Conservation (phyloP, 2,797 vertebrate species). For the Fistularia tabacaria region DNA sequence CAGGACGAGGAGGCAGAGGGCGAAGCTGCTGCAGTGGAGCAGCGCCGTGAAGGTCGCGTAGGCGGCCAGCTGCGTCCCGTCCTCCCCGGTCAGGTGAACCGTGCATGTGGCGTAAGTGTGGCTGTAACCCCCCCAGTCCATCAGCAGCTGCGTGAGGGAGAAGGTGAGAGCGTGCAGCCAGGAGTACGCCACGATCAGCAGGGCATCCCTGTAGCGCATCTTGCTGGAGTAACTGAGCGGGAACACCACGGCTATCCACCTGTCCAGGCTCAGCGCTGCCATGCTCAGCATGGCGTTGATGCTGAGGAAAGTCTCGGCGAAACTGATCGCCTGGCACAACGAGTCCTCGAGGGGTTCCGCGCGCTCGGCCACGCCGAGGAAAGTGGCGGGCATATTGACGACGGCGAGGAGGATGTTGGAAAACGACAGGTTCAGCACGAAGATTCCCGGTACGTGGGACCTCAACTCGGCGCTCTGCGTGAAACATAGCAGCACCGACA, state of each 20-base stretch:
- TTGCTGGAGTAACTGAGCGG: constrained; percentile 78
- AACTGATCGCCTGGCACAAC: constrained; percentile 68
- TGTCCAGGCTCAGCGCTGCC: constrained; percentile 80
- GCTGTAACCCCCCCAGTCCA: constrained; percentile 78
- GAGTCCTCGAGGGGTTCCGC: constrained; percentile 64
- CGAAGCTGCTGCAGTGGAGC: constrained; percentile 75
- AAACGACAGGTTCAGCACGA: constrained; percentile 76
- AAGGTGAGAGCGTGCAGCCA: constrained; percentile 78
- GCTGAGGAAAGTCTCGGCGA: constrained; percentile 78
- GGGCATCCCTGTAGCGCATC: constrained; percentile 76
- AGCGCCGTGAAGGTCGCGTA: constrained; percentile 75
- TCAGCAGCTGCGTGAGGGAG: constrained; percentile 66
- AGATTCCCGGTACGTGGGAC: constrained; percentile 76
- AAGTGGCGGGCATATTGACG: constrained; percentile 77
- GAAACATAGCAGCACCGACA: constrained; percentile 79
- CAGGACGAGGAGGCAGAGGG: constrained; percentile 73
- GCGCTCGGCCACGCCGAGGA: constrained; percentile 65
- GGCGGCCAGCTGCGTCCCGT: constrained; percentile 33
- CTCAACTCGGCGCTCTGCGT: constrained; percentile 76
- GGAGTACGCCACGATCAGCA: constrained; percentile 73
- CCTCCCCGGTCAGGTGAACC: constrained; percentile 54
- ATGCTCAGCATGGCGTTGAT: constrained; percentile 78
- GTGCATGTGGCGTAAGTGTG: constrained; percentile 78
- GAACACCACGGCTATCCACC: constrained; percentile 80
- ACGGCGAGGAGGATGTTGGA: constrained; percentile 79